Evolutionary conservation across 1,140 invertebrate species (phyloP).

Genomic region (Caenorhabditis tropicalis): DNA sequence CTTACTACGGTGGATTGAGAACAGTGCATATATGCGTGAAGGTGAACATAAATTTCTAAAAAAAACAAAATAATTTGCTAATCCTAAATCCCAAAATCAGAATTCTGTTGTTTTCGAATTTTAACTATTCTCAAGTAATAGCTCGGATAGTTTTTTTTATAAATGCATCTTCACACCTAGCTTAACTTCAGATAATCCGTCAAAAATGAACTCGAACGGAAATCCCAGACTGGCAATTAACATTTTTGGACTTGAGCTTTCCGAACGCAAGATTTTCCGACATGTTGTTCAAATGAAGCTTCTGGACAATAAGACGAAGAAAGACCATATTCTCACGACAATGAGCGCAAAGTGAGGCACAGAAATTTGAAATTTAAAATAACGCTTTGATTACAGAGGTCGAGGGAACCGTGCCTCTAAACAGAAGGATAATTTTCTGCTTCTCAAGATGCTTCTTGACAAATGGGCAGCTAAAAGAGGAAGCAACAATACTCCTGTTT

Average conservation of each 20-base stretch:
- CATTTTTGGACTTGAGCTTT: slow-evolving; percentile 14
- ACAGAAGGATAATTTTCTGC: slow-evolving; percentile 26
- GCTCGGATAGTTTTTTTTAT: too few relatives aligned
- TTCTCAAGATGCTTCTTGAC: not conserved
- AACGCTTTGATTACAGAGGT: not conserved
- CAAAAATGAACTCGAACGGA: not conserved
- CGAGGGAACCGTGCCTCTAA: slow-evolving; percentile 23
- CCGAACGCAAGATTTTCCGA: not conserved
- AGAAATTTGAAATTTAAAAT: not conserved
- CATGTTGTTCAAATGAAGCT: slow-evolving; percentile 15
- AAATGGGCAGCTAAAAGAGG: not conserved
- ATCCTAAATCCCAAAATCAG: not conserved
- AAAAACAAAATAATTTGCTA: not conserved
- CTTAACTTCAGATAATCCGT: not conserved
- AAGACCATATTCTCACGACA: slow-evolving; percentile 6
- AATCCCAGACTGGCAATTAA: not conserved
- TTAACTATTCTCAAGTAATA: too few relatives aligned
- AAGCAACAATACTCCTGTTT: not conserved
- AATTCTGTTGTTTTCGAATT: too few relatives aligned
- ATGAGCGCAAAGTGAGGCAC: not conserved
- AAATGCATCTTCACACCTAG: not conserved
- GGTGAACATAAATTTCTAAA: not conserved
- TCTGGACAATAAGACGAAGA: not conserved
- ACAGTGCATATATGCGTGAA: not conserved
- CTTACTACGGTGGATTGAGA: not conserved